phyloP scores from a whole-genome alignment of 2,113 vertebrate genomes.

The Rhipidura dahli region DNA sequence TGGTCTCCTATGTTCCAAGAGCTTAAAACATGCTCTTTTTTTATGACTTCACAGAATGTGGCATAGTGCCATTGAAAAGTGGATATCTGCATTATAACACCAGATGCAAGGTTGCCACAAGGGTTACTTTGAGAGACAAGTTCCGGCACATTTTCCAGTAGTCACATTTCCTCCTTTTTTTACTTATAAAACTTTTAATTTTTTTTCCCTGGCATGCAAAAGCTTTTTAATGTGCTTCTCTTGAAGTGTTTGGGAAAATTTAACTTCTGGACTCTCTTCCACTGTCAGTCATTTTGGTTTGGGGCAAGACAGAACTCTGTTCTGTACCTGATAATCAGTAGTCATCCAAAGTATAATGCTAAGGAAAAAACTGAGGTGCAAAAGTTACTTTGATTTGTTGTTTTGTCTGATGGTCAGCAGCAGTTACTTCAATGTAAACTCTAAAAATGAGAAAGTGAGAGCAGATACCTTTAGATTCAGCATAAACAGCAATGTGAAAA shows the following conservation, averaged over 20 bases:
- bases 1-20: background rate
- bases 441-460: background rate
- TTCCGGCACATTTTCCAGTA: slow-evolving; percentile 61
- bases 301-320: background rate
- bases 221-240: background rate
- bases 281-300: background rate
- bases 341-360: background rate
- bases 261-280: background rate
- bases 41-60: background rate
- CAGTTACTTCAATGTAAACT: background rate
- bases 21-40: background rate
- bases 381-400: background rate
- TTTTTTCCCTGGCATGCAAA: background rate
- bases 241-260: slow-evolving; percentile 5
- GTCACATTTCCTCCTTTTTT: slow-evolving; percentile 52
- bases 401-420: background rate
- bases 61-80: slow-evolving; percentile 15
- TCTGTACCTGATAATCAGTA: background rate
- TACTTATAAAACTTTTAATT: slow-evolving; percentile 1
- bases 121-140: slow-evolving; percentile 58
- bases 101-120: slow-evolving; percentile 60
- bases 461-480: background rate
- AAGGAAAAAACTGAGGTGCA: background rate
- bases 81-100: slow-evolving; percentile 69
- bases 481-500: background rate